phyloP scores from a whole-genome alignment of 92 coral and sea anemone species.

The Pocillopora meandrina region DNA sequence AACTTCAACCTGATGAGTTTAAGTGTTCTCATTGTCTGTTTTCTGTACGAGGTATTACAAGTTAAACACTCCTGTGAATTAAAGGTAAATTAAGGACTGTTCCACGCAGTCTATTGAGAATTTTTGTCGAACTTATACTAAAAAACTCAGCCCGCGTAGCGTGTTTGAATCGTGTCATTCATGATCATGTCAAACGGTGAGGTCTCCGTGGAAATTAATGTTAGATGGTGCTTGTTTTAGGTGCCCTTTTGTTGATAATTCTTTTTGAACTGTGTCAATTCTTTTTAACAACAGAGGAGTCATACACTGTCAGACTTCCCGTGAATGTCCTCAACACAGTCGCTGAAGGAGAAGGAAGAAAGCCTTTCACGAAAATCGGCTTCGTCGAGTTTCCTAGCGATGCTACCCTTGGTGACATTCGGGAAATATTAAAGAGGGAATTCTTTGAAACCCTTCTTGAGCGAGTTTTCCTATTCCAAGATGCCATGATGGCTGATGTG shows the following conservation, averaged over 20 bases:
- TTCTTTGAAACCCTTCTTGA: slow-evolving; percentile 31
- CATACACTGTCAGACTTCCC: slow-evolving; percentile 65
- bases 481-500: slow-evolving; percentile 62
- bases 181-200: too few relatives aligned
- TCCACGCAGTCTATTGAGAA: too few relatives aligned
- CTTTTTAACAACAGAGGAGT: slow-evolving; percentile 48
- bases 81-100: too few relatives aligned
- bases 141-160: too few relatives aligned
- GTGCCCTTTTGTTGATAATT: not conserved
- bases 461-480: slow-evolving; percentile 59
- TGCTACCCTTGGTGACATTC: slow-evolving; percentile 49
- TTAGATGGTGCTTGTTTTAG: too few relatives aligned
- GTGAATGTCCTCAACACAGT: slow-evolving; percentile 69
- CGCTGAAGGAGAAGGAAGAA: slow-evolving; percentile 22
- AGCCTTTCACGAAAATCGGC: slow-evolving; percentile 69
- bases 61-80: too few relatives aligned
- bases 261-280: not conserved
- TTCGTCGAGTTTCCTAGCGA: slow-evolving; percentile 66
- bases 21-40: too few relatives aligned
- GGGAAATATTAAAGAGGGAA: slow-evolving; percentile 31
- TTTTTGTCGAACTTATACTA: too few relatives aligned
- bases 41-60: too few relatives aligned
- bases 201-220: too few relatives aligned
- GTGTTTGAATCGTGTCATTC: too few relatives aligned
- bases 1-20: too few relatives aligned